Base-by-base conservation (phyloP, 2,113 vertebrate genomes). In the Megaleporinus macrocephalus region DNA sequence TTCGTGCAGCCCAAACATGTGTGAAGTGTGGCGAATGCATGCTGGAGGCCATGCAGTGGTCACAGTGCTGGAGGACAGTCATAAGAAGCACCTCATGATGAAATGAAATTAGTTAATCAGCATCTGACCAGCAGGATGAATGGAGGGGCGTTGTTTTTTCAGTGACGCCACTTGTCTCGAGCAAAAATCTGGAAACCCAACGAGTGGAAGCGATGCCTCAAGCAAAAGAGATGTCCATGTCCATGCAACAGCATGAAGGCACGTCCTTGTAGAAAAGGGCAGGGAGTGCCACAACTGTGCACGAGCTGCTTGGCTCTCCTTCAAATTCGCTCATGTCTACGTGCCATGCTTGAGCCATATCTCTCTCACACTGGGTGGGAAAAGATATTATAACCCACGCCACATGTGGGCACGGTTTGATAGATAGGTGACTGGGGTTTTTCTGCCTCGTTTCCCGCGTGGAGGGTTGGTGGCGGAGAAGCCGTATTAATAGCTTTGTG, bases 401-500 rank as follows among this genome's bases (percentile, higher is more conserved):
- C 63, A 16, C 36, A 49, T 49, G 55, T 72, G 68, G 30, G 68
- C 33, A 62, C 55, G n/a, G 22, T 73, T 73, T 33, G 13, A 65
- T 63, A 63, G 44, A 73, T 53, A 65, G 30, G 27, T 20, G 36
- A 47, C 62, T 78, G 66, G 24, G 30, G 29, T 41, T 41, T 79
- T 71, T 13, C 22, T 33, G 65, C 65, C 13, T 9, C 44, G 36
- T 24, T 44, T 41, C 57, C 47, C 24, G 51, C 70, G 44, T 62
- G 26, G 57, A 41, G 53, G 36, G 13, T 20, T 63, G 57, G 69
- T 51, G 71, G 41, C 44, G 51, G 27, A 73, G 59, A 80, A 80
- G 51, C 69, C 59, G 63, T 47, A 70, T 76, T 82, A 69, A 82
- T 82, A 3, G 72, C 66, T 81, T 66, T 69, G 73, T 24, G 24